These are phyloP conservation scores for Trypoxylus dichotomus DNA, from an alignment of 1,140 invertebrate species.

Conservation along the genomic window DNA sequence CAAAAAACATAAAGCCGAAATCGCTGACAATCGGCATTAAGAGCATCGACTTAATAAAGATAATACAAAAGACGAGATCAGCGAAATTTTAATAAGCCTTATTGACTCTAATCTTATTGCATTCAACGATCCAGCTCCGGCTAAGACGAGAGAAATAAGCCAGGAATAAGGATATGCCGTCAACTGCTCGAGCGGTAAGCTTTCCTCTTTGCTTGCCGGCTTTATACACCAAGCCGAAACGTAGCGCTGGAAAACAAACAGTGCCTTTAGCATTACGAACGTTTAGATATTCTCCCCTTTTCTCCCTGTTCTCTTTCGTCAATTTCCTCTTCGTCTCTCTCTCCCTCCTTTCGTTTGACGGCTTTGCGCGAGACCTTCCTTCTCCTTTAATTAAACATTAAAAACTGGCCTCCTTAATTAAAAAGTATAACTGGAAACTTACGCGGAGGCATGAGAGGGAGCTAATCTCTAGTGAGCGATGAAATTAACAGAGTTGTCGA, in stretches of 20 bases:
- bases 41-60: conserved; percentile 2
- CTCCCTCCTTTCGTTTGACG: neutral
- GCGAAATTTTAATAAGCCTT: conserved; percentile 23
- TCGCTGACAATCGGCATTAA: neutral
- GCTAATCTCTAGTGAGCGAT: neutral
- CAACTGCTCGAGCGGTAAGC: neutral
- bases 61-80: conserved; percentile 16
- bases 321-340: neutral
- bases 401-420: neutral
- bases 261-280: neutral
- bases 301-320: neutral
- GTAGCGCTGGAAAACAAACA: neutral
- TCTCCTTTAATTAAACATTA: conserved; percentile 7
- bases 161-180: neutral
- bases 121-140: neutral
- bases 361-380: neutral
- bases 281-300: neutral
- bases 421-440: neutral
- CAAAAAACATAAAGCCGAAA: neutral
- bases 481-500: neutral
- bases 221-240: neutral
- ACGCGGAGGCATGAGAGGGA: neutral
- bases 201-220: neutral
- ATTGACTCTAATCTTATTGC: conserved; percentile 23
- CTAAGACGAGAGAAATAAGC: neutral